Evolutionary conservation across 2,888 invertebrate genomes (phyloP).

Genomic region (Netelia inedita): DNA sequence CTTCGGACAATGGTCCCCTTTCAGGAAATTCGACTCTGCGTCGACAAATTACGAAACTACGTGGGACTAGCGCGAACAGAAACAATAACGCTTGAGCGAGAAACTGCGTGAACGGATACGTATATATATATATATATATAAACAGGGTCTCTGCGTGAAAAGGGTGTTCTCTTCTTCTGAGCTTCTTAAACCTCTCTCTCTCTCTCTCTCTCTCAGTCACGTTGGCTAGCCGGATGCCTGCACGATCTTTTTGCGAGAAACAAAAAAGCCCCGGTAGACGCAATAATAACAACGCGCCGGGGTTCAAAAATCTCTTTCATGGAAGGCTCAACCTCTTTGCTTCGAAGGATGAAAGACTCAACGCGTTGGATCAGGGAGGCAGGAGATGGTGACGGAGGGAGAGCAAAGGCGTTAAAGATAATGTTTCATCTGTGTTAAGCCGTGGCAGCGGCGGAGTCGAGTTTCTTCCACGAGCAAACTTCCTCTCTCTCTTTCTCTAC

Average conservation of each 20-base stretch:
- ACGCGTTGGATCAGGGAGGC: slow-evolving; percentile 25
- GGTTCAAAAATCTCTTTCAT: slow-evolving; percentile 31
- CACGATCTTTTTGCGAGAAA: slow-evolving; percentile 38
- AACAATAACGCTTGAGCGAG: slow-evolving; percentile 76
- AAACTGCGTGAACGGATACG: background rate
- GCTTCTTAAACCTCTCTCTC: slow-evolving; percentile 36
- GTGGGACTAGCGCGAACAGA: slow-evolving; percentile 65
- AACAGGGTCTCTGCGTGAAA: slow-evolving; percentile 1
- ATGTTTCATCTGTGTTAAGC: slow-evolving; percentile 59
- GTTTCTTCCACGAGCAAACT: slow-evolving; percentile 44
- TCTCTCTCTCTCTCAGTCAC: no score
- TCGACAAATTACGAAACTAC: slow-evolving; percentile 79
- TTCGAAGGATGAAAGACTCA: slow-evolving; percentile 62
- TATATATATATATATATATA: background rate
- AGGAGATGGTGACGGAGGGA: background rate
- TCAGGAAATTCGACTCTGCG: slow-evolving; percentile 79
- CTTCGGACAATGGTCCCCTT: slow-evolving; percentile 78
- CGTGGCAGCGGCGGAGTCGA: slow-evolving; percentile 35
- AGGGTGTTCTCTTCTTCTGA: slow-evolving; percentile 11
- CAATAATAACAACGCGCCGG: slow-evolving; percentile 68
- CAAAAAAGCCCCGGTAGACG: slow-evolving; percentile 61
- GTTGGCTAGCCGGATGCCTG: slow-evolving; percentile 3
- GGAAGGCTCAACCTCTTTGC: slow-evolving; percentile 23
- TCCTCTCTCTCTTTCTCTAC: slow-evolving; percentile 12
- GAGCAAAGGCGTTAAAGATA: slow-evolving; percentile 25